A percentile compares a stretch with the other conserved stretches of the same genome.
These are phyloP conservation scores for Spodoptera littoralis DNA, from an alignment of 2,888 invertebrate species.

Conservation along the genomic window DNA sequence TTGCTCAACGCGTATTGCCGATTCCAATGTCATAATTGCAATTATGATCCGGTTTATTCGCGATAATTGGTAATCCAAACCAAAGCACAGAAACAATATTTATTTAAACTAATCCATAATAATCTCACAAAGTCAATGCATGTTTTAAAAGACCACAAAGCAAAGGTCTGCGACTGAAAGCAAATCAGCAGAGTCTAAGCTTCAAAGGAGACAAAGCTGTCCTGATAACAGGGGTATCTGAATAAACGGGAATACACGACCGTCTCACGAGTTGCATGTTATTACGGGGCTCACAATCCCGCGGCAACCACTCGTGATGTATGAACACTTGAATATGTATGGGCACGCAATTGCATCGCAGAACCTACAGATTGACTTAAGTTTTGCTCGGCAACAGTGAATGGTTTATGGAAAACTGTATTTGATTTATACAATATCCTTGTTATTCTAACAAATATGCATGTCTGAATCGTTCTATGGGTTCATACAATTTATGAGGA, in stretches of 20 bases:
- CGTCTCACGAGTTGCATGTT: conserved; percentile 61
- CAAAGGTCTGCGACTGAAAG: conserved; percentile 10
- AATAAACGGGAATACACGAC: conserved; percentile 55
- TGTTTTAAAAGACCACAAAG: conserved; percentile 7
- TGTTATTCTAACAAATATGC: conserved; percentile 45
- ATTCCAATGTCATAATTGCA: too few relatives aligned
- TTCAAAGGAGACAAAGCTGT: conserved; percentile 53
- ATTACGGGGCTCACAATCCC: conserved; percentile 62
- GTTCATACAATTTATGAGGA: too few relatives aligned
- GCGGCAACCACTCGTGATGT: conserved; percentile 62
- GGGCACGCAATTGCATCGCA: conserved; percentile 62
- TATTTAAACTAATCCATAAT: background rate
- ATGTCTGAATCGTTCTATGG: conserved; percentile 24
- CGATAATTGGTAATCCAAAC: too few relatives aligned
- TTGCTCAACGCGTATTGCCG: too few relatives aligned
- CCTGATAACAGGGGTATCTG: conserved; percentile 55
- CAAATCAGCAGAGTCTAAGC: conserved; percentile 22
- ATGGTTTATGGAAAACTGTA: conserved; percentile 53
- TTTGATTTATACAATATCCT: conserved; percentile 52
- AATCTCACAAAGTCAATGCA: background rate
- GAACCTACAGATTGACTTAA: conserved; percentile 56
- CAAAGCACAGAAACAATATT: background rate
- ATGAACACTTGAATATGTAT: conserved; percentile 69
- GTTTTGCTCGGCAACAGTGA: conserved; percentile 47
- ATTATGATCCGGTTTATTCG: too few relatives aligned